Evolutionary conservation across 2,797 vertebrate genomes (phyloP).

Genomic region (Mus minutoides): DNA sequence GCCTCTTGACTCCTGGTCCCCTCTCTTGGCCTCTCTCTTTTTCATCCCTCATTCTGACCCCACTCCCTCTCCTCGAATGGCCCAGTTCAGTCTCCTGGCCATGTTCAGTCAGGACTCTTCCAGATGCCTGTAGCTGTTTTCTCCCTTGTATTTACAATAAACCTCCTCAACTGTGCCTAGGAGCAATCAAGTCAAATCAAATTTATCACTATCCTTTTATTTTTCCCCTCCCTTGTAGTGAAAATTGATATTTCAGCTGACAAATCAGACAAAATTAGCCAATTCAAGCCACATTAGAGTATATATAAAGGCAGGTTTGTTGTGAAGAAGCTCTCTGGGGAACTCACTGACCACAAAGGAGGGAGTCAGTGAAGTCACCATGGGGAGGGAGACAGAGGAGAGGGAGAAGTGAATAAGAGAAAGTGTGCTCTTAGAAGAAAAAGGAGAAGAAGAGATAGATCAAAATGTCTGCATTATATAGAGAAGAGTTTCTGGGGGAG

Average conservation of each 20-base stretch:
- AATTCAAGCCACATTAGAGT: background rate
- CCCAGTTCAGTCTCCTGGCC: background rate
- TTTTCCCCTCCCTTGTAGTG: background rate
- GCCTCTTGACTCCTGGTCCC: background rate
- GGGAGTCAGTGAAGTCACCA: background rate
- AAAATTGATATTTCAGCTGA: background rate
- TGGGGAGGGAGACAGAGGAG: background rate
- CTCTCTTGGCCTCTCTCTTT: background rate
- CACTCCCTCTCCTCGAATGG: background rate
- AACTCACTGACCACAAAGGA: background rate
- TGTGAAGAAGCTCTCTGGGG: background rate
- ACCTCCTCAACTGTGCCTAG: background rate
- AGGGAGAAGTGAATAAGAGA: background rate
- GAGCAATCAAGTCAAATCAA: background rate
- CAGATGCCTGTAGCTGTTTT: background rate
- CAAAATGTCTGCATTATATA: background rate
- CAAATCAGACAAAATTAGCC: background rate
- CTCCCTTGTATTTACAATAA: background rate
- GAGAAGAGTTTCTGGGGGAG: background rate
- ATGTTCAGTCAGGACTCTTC: background rate
- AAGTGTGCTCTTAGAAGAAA: too few relatives aligned
- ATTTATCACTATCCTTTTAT: background rate
- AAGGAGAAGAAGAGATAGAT: background rate
- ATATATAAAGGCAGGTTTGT: background rate
- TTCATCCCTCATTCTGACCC: background rate